phyloP scores from a whole-genome alignment of 2,888 invertebrate genomes.

The Cactoblastis cactorum region DNA sequence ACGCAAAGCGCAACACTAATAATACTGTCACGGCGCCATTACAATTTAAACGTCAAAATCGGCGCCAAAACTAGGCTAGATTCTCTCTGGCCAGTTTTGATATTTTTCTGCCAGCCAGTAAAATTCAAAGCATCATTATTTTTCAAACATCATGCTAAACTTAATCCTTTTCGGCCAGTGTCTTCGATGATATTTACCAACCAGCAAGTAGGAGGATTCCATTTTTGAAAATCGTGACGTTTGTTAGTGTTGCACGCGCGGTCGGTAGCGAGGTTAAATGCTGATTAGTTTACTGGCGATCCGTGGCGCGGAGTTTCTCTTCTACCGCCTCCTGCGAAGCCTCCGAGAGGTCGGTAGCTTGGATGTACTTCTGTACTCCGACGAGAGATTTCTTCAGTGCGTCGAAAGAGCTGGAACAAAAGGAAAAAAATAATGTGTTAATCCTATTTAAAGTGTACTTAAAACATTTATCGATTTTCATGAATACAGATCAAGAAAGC shows the following conservation, averaged over 20 bases:
- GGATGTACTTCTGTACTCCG: slow-evolving; percentile 98
- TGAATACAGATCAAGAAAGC: no score
- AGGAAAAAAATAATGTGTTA: neutral
- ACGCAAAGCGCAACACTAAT: slow-evolving; percentile 23
- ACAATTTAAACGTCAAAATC: neutral
- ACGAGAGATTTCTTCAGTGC: slow-evolving; percentile 98
- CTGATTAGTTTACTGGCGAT: slow-evolving; percentile 86
- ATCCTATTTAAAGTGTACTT: neutral
- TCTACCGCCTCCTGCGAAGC: slow-evolving; percentile 96
- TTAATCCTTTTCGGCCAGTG: no score
- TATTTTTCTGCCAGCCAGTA: neutral
- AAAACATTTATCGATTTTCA: no score
- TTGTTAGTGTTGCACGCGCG: slow-evolving; percentile 22
- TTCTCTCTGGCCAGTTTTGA: neutral
- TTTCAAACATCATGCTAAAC: no score
- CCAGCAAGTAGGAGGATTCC: slow-evolving; percentile 15
- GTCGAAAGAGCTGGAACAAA: slow-evolving; percentile 92
- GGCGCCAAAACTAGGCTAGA: neutral
- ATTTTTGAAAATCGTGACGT: slow-evolving; percentile 28
- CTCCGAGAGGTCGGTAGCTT: slow-evolving; percentile 96
- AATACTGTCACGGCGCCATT: neutral
- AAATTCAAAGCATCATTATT: neutral
- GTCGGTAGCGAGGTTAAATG: slow-evolving; percentile 48
- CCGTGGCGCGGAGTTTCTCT: slow-evolving; percentile 95
- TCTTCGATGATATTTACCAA: neutral